Evolutionary conservation across 2,113 vertebrate species (phyloP).

Genomic region (Albula glossodonta): DNA sequence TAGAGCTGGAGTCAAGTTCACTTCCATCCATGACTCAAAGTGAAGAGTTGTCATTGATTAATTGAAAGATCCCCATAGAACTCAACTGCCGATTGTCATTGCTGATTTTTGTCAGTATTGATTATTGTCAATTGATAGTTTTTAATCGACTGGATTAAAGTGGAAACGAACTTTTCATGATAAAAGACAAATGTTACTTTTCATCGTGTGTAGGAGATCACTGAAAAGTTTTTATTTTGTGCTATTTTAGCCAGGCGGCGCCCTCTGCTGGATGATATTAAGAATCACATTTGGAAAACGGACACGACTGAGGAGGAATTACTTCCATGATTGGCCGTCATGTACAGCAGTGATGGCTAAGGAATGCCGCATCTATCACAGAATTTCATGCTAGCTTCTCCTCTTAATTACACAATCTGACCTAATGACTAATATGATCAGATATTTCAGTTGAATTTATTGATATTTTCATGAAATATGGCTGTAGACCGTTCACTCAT

Average conservation of each 20-base stretch:
- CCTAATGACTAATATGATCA: background rate
- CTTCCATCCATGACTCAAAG: too few relatives aligned
- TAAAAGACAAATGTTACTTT: background rate
- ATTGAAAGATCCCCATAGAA: too few relatives aligned
- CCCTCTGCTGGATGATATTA: background rate
- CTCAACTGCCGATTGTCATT: background rate
- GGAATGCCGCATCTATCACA: too few relatives aligned
- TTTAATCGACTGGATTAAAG: too few relatives aligned
- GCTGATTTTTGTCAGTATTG: background rate
- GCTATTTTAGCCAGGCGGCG: background rate
- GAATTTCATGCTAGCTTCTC: too few relatives aligned
- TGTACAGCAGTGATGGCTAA: too few relatives aligned
- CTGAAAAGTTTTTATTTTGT: background rate
- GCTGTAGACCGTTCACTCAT: too few relatives aligned
- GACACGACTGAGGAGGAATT: background rate
- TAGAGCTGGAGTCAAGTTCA: too few relatives aligned
- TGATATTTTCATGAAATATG: too few relatives aligned
- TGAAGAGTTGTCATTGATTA: too few relatives aligned
- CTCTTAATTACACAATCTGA: slow-evolving; percentile 8
- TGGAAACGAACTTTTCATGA: too few relatives aligned
- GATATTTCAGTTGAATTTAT: background rate
- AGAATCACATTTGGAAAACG: background rate
- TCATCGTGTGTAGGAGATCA: background rate
- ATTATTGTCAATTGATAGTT: background rate
- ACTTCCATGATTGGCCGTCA: background rate